phyloP scores from a whole-genome alignment of 1,140 invertebrate genomes.

The Aphidius ervi region DNA sequence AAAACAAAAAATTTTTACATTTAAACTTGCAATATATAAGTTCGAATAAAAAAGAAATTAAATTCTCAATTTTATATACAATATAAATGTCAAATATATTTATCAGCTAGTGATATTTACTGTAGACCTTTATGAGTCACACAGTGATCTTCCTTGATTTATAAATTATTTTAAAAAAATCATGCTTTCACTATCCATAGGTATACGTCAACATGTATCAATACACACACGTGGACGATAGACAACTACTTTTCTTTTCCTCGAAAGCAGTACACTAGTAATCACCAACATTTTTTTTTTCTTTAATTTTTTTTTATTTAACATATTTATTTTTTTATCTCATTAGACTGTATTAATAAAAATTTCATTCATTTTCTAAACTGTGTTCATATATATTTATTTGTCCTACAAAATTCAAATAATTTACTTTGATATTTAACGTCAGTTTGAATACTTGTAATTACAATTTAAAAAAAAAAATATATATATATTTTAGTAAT shows the following conservation, averaged over 20 bases:
- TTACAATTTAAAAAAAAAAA: too few relatives aligned
- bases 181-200: constrained; percentile 19
- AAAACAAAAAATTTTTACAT: too few relatives aligned
- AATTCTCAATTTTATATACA: too few relatives aligned
- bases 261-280: constrained; percentile 2
- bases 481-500: too few relatives aligned
- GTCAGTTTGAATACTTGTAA: too few relatives aligned
- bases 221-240: constrained; percentile 7
- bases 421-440: too few relatives aligned
- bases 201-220: background rate
- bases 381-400: background rate
- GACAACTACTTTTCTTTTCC: constrained; percentile 18
- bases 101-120: background rate
- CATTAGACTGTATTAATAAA: background rate
- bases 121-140: background rate
- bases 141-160: constrained; percentile 9
- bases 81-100: background rate
- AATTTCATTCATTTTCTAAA: background rate
- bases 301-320: background rate
- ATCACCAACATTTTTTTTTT: background rate
- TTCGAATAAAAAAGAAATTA: too few relatives aligned
- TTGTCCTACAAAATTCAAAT: too few relatives aligned
- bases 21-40: too few relatives aligned
- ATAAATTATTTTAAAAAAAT: constrained; percentile 9
- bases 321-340: background rate